phyloP scores from a whole-genome alignment of 2,797 vertebrate genomes.

The Sylvia borin region DNA sequence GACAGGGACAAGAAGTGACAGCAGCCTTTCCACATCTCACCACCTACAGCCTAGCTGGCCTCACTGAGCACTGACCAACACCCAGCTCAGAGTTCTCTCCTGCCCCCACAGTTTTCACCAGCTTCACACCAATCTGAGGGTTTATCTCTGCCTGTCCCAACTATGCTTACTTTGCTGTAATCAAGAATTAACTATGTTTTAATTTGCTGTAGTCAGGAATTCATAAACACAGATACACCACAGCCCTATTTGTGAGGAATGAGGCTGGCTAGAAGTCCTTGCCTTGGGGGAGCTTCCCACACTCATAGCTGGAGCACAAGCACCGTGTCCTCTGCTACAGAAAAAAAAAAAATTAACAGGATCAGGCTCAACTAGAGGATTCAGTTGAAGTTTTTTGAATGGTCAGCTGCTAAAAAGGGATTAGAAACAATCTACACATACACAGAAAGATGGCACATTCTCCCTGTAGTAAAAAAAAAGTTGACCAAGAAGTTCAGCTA shows the following conservation, averaged over 20 bases:
- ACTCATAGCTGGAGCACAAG: fast-evolving
- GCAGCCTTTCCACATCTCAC: neutral
- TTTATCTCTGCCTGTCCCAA: neutral
- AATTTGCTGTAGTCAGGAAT: neutral
- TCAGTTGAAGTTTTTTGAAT: neutral
- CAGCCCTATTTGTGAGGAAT: neutral
- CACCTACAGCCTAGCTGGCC: neutral
- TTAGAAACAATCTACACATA: neutral
- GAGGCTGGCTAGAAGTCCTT: neutral
- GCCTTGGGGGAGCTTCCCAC: neutral
- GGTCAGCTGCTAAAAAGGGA: neutral
- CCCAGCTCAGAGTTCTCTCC: neutral
- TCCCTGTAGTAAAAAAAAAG: neutral
- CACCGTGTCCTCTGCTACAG: too few relatives aligned
- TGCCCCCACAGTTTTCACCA: neutral
- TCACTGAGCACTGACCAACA: neutral
- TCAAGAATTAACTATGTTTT: neutral
- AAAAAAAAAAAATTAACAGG: neutral
- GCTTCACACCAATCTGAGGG: neutral
- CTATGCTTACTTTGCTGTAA: neutral
- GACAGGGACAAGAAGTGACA: neutral
- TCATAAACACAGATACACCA: neutral
- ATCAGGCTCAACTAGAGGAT: neutral
- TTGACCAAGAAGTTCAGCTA: neutral
- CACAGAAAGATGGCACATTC: neutral